phyloP scores from a whole-genome alignment of 2,888 invertebrate genomes.

The Tetanocera ferruginea region DNA sequence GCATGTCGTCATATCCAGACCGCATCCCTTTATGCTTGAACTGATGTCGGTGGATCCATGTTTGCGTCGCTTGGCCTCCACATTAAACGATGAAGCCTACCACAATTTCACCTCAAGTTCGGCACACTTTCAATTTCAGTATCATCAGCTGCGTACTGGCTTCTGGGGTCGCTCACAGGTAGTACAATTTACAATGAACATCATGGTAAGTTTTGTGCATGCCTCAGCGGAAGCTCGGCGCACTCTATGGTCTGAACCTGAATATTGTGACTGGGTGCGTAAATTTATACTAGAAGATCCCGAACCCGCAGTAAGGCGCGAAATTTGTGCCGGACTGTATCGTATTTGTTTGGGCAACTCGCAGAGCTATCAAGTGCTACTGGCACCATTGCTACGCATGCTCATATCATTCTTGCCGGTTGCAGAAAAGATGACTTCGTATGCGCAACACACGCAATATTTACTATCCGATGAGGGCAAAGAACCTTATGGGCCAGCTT shows the following conservation, averaged over 20 bases:
- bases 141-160: conserved; percentile 89
- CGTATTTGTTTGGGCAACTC: conserved; percentile 82
- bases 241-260: conserved; percentile 80
- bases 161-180: conserved; percentile 94
- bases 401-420: conserved; percentile 84
- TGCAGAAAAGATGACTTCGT: conserved; percentile 84
- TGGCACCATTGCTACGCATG: conserved; percentile 85
- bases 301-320: conserved; percentile 90
- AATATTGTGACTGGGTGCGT: conserved; percentile 86
- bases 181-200: conserved; percentile 91
- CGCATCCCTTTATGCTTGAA: conserved; percentile 75
- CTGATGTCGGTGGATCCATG: conserved; percentile 89
- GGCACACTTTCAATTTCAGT: conserved; percentile 62
- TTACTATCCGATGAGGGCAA: conserved; percentile 75
- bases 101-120: conserved; percentile 72
- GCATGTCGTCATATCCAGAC: conserved; percentile 78
- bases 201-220: conserved; percentile 93
- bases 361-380: conserved; percentile 73
- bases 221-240: conserved; percentile 85
- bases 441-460: conserved; percentile 66
- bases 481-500: conserved; percentile 94
- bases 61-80: conserved; percentile 86
- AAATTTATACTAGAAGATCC: conserved; percentile 91
- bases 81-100: conserved; percentile 83
- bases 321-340: conserved; percentile 94